A percentile compares a stretch with the other conserved stretches of the same genome.
Evolutionary conservation across 2,797 vertebrate genomes (phyloP).

Genomic region (Sarcoramphus papa): DNA sequence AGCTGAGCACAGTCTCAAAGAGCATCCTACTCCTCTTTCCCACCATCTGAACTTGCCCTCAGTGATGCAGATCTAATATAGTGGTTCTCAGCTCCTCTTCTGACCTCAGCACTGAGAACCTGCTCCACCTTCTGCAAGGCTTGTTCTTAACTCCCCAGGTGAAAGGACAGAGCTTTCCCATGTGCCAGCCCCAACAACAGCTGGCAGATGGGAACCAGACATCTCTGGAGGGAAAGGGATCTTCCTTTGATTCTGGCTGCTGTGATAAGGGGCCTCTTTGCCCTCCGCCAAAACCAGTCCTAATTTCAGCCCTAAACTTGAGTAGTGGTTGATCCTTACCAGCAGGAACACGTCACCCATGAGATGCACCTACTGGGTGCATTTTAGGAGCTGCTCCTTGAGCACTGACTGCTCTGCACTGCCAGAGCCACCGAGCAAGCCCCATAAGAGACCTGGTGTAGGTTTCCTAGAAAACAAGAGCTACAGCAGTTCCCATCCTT

Average conservation of each 20-base stretch:
- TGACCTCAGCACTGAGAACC: background rate
- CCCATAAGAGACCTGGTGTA: background rate
- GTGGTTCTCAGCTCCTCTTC: background rate
- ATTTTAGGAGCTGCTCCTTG: background rate
- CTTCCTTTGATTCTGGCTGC: background rate
- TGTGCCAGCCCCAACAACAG: background rate
- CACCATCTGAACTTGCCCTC: background rate
- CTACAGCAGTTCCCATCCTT: background rate
- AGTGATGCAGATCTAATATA: background rate
- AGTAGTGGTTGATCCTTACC: background rate
- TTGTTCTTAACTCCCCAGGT: background rate
- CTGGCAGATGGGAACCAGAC: background rate
- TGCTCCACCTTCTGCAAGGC: background rate
- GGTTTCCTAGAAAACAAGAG: background rate
- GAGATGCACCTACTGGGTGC: background rate
- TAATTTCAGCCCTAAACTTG: background rate
- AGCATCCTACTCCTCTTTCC: background rate
- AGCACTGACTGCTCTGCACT: background rate
- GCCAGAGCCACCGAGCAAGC: background rate
- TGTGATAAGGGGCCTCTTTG: background rate
- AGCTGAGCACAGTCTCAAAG: background rate
- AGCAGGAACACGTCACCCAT: background rate
- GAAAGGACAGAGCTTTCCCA: background rate
- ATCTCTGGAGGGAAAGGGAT: background rate
- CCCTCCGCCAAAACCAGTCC: background rate